Base-by-base conservation (phyloP, 2,888 invertebrate genomes). In the Plagiodera versicolora region DNA sequence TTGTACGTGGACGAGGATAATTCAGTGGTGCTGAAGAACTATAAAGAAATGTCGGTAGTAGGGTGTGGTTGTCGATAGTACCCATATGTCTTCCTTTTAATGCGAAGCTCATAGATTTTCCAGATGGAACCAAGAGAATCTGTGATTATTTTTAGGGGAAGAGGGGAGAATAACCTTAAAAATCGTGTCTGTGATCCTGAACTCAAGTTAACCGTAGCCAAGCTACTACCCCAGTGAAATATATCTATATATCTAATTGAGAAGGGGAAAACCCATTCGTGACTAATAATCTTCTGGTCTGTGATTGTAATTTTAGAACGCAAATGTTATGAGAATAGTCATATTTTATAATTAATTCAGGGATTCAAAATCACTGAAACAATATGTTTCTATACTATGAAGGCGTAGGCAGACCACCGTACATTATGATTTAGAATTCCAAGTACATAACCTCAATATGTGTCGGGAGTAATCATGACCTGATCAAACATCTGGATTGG, bases 11-110 rank as follows among this genome's bases (percentile, higher is more conserved):
- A 98, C 83, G 95, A 98, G 83, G 88, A 91, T 81, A 91, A 92
- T 79, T 95, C 94, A 83, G 95, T 98, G 76, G 95, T 97, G 79
- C 87, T 99, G 75, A 98, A 98, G 84, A 97, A 94, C 84, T 99
- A 99, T 84, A 93, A 95, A 83, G 97, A 98, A 81, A 99, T 99
- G 99, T 91, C 95, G 74, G 98, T 98, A 67, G 89, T 93, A 73
- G 95, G 95, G 60, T 99, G 99, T 81, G 98, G 99, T 61, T 99
- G 99, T 85, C 93, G 96, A 86, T 98, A 79, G 77, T 77, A 58
- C 58, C 57, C 17, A 24, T 54, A 32, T n/a, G 20, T 17, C 53
- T 20, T 39, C 14, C 48, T 55, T 11, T 39, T 56, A 51, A 51
- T 28, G 11, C 32, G 32, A 32, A 28, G 32, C 32, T 32, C 10